Evolutionary conservation across 2,888 invertebrate genomes (phyloP), one percentile per base, ranked within the genome.

Genomic region (Stenchaetothrips biformis): DNA sequence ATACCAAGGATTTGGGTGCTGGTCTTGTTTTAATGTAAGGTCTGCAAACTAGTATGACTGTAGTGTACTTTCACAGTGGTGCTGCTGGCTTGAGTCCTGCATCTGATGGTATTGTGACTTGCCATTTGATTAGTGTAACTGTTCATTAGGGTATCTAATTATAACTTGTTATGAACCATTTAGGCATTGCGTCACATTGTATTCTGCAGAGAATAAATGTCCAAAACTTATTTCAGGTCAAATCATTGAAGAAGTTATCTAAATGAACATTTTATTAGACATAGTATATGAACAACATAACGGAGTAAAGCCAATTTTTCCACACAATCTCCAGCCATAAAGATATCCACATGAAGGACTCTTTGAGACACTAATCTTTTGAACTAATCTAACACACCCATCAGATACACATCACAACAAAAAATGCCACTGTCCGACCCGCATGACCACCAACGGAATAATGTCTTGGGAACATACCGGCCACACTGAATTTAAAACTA

Each of bases 401-500:
- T 53, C 53, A 53, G 13, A 53, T 53, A 18, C 53, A 53, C 67
- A 74, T 74, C 67, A 74, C 67, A 74, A 74, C 25, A 37, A 13
- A 18, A 74, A 74, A 74, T 74, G 67, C 67, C 21, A n/a, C 25
- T 74, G 13, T 18, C 59, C 18, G 59, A 18, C 59, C 59, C 4
- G 37, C 37, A 37, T 59, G 59, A 18, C 59, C 59, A 74, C 53
- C 67, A 74, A 74, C 25, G 1, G 21, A 74, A 25, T n/a, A 74
- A 74, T 74, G 67, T 74, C 67, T 74, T 74, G 67, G 67, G 25
- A 74, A 74, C 67, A 18, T 18, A 74, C 67, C 25, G 21, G 67
- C 11, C 67, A 74, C 67, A 74, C 67, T 21, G 53, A 74, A 74
- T n/a, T 74, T 74, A 21, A 74, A 74, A 74, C 67, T 74, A 74